Base-by-base conservation (phyloP, 2,113 vertebrate genomes). In the Eudorcas thomsonii region DNA sequence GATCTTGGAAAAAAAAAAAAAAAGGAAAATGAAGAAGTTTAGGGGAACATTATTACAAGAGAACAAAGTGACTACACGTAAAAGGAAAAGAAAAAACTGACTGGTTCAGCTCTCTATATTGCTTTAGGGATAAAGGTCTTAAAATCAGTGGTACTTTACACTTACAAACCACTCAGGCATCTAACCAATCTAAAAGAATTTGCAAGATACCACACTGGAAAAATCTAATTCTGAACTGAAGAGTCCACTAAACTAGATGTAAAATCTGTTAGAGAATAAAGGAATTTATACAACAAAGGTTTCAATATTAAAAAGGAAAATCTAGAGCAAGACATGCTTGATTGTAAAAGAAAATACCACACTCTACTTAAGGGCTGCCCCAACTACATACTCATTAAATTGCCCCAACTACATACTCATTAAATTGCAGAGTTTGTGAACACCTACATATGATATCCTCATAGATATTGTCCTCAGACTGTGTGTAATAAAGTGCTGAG, bases 361-460 rank as follows among this genome's bases (percentile, higher is more conserved):
- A 74, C 83, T 92, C 55, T 15, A 92, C 74, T 85, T 84, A 97
- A 74, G n/a, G 50, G 43, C 57, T 67, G 55, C 71, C 67, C 21
- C 86, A 97, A 91, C 67, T 50, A 85, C 30, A 92, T 59, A 78
- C 33, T 78, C 43, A 88, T 92, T 88, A 92, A 81, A 82, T 62
- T 60, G 87, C 71, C 67, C 21, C 86, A 97, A 91, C 67, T 50
- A 85, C 30, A 92, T 59, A 78, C 33, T 78, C 43, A 88, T 92
- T 88, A 92, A 96, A 96, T 17, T 64, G 98, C 96, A 94, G 92
- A 87, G 59, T 96, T 80, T 90, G 78, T 88, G 23, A 91, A 88
- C 64, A 99, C 99, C 97, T 99, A 99, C 99, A 99, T 97, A 99
- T 98, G n/a, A 99, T 99, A 98, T 99, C 99, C 98, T 99, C 99